A percentile compares a stretch with the other conserved stretches of the same genome.
phyloP scores from a whole-genome alignment of 2,888 invertebrate species.

The Pteria penguin region DNA sequence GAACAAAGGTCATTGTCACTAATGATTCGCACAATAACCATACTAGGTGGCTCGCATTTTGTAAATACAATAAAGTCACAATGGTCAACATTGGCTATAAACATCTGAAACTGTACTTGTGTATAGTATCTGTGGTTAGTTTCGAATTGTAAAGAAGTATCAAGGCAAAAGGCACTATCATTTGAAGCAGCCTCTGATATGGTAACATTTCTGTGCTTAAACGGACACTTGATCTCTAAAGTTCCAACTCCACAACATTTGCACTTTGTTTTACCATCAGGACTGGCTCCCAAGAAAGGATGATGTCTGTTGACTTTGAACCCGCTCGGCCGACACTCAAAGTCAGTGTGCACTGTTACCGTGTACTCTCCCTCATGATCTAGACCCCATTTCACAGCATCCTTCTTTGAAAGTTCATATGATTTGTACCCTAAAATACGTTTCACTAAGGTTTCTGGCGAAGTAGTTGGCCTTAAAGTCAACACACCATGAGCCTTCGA shows the following conservation, averaged over 20 bases:
- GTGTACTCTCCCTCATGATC: too few species aligned
- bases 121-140: constrained; percentile 32
- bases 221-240: constrained; percentile 40
- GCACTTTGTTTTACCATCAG: constrained; percentile 35
- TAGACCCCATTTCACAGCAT: too few species aligned
- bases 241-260: constrained; percentile 36
- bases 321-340: too few species aligned
- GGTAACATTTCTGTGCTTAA: constrained; percentile 23
- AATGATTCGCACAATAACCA: background rate
- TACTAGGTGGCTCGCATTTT: background rate
- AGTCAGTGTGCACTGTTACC: too few species aligned
- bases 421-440: too few species aligned
- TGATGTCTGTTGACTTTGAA: background rate
- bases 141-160: constrained; percentile 12
- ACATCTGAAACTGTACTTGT: constrained; percentile 40
- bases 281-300: constrained; percentile 38
- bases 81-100: background rate
- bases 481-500: too few species aligned
- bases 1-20: constrained; percentile 5
- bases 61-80: constrained; percentile 28
- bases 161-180: constrained; percentile 30
- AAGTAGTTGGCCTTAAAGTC: too few species aligned
- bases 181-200: constrained; percentile 21
- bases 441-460: too few species aligned
- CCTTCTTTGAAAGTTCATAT: too few species aligned